Evolutionary conservation across 2,113 vertebrate genomes (phyloP), one percentile per base, ranked within the genome.

Genomic region (Azemiops feae): DNA sequence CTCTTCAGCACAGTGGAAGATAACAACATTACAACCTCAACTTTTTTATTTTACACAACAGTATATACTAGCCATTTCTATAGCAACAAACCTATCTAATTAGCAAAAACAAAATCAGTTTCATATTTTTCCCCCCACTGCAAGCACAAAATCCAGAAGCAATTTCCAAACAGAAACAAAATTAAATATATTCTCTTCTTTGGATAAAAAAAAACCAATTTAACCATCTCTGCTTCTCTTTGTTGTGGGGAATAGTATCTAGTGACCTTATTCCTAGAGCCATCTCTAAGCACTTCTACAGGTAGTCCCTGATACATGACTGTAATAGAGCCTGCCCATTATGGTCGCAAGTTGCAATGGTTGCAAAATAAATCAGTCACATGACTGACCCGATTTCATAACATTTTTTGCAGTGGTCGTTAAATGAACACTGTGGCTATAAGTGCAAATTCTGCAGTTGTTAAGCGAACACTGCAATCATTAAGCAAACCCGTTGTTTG

Each of bases 61-160:
- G 47, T 8, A 50, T 50, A n/a, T 64, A 64, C 30, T n/a, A 4
- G 12, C 60, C 12, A 5, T n/a, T 64, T n/a, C 11, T 64, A 64
- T 64, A 64, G 60, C 27, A 64, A n/a, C 60, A 64, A n/a, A 64
- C 30, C 11, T n/a, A 64, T n/a, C 60, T n/a, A 14, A n/a, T n/a
- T 30, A n/a, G 11, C 30, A 64, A 64, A n/a, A 64, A 12, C 58
- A 64, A 30, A 64, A 64, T 64, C 27, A 60, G 11, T 64, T 64
- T 64, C 27, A n/a, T 64, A 50, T 14, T 1, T 0, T 0, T 0
- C 3, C 3, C 60, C 22, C 20, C 10, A 14, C 5, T n/a, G 30
- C 30, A 64, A 64, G 60, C 30, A 5, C 30, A 64, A 64, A 64
- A 64, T 64, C 27, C 11, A 1, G 11, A 64, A 64, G 60, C 30